A percentile compares a stretch with the other conserved stretches of the same genome.
phyloP scores from a whole-genome alignment of 2,888 invertebrate genomes.

The Leucoma salicis region DNA sequence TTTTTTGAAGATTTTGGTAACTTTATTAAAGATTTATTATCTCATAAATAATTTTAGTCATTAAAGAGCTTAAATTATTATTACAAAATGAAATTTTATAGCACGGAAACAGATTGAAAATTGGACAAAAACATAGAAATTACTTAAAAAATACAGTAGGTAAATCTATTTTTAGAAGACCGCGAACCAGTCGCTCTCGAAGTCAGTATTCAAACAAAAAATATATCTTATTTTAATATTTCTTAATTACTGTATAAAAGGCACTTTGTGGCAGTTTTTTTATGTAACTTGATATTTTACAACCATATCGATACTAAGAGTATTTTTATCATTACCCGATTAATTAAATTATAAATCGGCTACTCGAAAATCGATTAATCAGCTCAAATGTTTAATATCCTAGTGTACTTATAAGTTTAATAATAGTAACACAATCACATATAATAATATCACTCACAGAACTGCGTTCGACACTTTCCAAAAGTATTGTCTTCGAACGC shows the following conservation, averaged over 20 bases:
- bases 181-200: slow-evolving; percentile 72
- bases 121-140: slow-evolving; percentile 28
- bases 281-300: slow-evolving; percentile 58
- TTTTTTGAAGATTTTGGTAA: slow-evolving; percentile 61
- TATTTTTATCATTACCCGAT: slow-evolving; percentile 57
- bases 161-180: slow-evolving; percentile 50
- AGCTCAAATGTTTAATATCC: slow-evolving; percentile 52
- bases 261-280: slow-evolving; percentile 80
- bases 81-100: slow-evolving; percentile 41
- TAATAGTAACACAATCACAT: slow-evolving; percentile 76
- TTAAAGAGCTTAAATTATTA: slow-evolving; percentile 59
- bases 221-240: slow-evolving; percentile 44
- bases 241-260: slow-evolving; percentile 68
- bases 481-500: slow-evolving; percentile 66
- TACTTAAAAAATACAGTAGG: slow-evolving; percentile 38
- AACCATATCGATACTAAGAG: slow-evolving; percentile 63
- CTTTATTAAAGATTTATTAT: slow-evolving; percentile 70
- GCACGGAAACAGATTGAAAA: slow-evolving; percentile 36
- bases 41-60: slow-evolving; percentile 73
- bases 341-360: slow-evolving; percentile 23
- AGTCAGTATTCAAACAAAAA: slow-evolving; percentile 39
- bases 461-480: slow-evolving; percentile 59
- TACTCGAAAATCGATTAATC: slow-evolving; percentile 31
- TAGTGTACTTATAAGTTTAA: slow-evolving; percentile 73
- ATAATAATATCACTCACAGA: slow-evolving; percentile 76